phyloP scores from a whole-genome alignment of 2,113 vertebrate species.

The Peucedramus taeniatus region DNA sequence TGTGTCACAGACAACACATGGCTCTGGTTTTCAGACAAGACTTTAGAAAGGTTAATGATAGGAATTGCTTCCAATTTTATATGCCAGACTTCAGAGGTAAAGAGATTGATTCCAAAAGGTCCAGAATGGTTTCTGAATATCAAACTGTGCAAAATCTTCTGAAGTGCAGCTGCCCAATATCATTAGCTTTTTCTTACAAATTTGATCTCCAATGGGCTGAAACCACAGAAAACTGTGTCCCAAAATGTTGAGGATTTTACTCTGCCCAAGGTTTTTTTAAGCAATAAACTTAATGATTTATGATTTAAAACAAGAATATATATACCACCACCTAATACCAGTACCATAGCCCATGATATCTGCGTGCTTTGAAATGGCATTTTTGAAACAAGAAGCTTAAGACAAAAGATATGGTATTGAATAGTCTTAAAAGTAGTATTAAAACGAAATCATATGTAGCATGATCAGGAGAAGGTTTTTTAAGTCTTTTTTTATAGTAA shows the following conservation, averaged over 20 bases:
- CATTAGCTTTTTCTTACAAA: background rate
- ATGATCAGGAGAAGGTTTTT: background rate
- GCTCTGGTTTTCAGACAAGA: background rate
- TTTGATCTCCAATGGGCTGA: background rate
- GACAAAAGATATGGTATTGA: background rate
- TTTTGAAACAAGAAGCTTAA: background rate
- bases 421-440: background rate
- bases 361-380: background rate
- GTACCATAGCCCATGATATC: background rate
- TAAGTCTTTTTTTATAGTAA: background rate
- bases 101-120: background rate
- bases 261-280: background rate
- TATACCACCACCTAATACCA: background rate
- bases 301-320: background rate
- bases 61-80: background rate
- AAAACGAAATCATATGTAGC: background rate
- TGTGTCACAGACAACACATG: background rate
- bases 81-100: background rate
- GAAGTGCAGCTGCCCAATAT: background rate
- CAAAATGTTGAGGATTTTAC: background rate
- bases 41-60: constrained; percentile 12
- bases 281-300: background rate
- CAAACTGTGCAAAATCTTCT: background rate
- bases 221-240: background rate
- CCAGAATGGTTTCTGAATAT: background rate